Evolutionary conservation across 2,113 vertebrate species (phyloP).

Genomic region (Dipodomys spectabilis): DNA sequence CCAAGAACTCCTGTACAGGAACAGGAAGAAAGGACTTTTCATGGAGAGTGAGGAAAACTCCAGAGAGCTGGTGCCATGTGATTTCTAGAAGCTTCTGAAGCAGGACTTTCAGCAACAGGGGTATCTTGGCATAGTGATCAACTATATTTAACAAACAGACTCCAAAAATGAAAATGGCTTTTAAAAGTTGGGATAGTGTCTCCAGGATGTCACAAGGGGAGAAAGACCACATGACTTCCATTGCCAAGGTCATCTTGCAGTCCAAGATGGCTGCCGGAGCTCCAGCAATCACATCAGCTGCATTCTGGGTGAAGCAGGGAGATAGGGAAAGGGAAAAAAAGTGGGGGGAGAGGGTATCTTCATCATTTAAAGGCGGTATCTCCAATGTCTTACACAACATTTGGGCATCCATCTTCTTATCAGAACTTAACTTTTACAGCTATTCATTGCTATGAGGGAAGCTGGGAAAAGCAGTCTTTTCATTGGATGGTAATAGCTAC

Average conservation of each 20-base stretch:
- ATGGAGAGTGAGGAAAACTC: background rate
- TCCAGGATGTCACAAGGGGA: background rate
- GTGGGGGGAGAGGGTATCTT: background rate
- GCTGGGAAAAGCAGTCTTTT: background rate
- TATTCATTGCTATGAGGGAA: background rate
- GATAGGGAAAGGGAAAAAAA: background rate
- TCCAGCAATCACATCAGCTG: background rate
- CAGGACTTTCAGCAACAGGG: background rate
- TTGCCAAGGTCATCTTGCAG: background rate
- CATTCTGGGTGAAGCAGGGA: background rate
- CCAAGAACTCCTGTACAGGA: background rate
- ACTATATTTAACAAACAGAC: background rate
- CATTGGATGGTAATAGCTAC: background rate
- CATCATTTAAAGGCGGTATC: background rate
- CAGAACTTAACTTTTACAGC: conserved; percentile 15
- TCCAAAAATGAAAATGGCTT: background rate
- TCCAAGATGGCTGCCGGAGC: background rate
- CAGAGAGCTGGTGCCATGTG: background rate
- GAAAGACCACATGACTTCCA: background rate
- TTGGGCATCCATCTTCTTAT: background rate
- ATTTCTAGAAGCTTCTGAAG: background rate
- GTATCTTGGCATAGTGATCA: background rate
- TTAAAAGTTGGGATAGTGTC: background rate
- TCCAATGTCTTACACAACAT: background rate
- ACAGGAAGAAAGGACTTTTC: background rate